Evolutionary conservation across 1,140 invertebrate species (phyloP), one percentile per base, ranked within the genome.

Genomic region (Trichoplusia ni): DNA sequence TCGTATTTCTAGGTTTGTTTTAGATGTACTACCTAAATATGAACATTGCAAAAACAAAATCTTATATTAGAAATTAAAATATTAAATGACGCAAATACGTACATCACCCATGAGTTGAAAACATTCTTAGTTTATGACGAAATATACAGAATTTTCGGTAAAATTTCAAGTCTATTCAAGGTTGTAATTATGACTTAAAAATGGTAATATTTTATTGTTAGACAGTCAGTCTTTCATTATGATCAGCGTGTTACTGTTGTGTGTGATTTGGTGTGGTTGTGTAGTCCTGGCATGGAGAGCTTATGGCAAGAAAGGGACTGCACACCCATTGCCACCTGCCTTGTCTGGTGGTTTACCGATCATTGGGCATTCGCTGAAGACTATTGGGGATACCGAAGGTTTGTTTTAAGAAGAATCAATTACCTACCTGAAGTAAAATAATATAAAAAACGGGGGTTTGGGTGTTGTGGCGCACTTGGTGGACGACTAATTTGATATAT

Each of bases 301-400:
- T 0, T 27, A 27, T 13, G 18, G 6, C 1, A 11, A 4, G 11
- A 14, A 16, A 25, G 0, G 13, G 9, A 4, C 3, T 11, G 47
- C 29, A 6, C 47, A 51, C 16, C 27, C 27, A 11, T n/a, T 51
- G 0, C 56, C 56, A 13, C 56, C 56, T 7, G 23, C 23, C 1
- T 11, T 31, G 8, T 9, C 46, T 13, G 69, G 67, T 0, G 56
- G 42, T 0, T 38, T 73, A 23, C 76, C 73, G 3, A 11, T 79
- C 1, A 33, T 73, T n/a, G 76, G 71, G 0, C 68, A 73, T 14
- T 35, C 64, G 0, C 67, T 68, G 46, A 8, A 65, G 31, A 59
- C 71, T 6, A 27, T 64, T 11, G 67, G 67, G 11, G 66, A 69
- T 14, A 71, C 49, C 29, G 42, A 54, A 58, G 64, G 59, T 65